A percentile compares a stretch with the other conserved stretches of the same genome.
These are phyloP conservation scores for Atopsyche davidsoni DNA, from an alignment of 1,140 invertebrate species.

Conservation along the genomic window DNA sequence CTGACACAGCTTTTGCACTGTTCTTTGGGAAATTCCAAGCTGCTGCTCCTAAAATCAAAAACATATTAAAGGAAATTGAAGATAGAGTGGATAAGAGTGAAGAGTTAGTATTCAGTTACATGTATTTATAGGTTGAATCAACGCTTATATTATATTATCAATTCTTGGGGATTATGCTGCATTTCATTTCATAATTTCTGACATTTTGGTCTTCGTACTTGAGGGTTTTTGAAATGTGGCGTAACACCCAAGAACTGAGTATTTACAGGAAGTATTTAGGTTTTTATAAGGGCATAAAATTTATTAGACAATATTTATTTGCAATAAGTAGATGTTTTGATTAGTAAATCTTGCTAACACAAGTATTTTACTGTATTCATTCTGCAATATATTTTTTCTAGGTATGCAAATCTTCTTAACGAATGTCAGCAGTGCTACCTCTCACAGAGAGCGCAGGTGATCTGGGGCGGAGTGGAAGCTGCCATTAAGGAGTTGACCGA, in stretches of 20 bases:
- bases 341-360: too few relatives aligned
- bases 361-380: too few relatives aligned
- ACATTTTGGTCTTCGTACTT: too few relatives aligned
- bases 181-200: too few relatives aligned
- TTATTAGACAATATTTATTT: too few relatives aligned
- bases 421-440: constrained; percentile 88
- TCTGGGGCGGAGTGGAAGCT: constrained; percentile 69
- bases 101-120: constrained; percentile 52
- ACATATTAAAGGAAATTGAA: constrained; percentile 78
- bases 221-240: too few relatives aligned
- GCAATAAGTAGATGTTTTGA: constrained; percentile 4
- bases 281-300: too few relatives aligned
- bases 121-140: background rate
- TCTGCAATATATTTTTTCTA: constrained; percentile 33
- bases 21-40: constrained; percentile 94
- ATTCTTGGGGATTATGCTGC: too few relatives aligned
- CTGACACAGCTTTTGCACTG: constrained; percentile 78
- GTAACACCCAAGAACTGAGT: too few relatives aligned
- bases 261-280: too few relatives aligned
- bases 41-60: constrained; percentile 73
- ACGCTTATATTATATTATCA: background rate
- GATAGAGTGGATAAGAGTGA: constrained; percentile 60
- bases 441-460: constrained; percentile 62
- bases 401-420: constrained; percentile 68
- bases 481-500: constrained; percentile 66